A percentile compares a stretch with the other conserved stretches of the same genome.
These are phyloP conservation scores for Cynoglossus semilaevis DNA, from an alignment of 2,113 vertebrate genomes.

Conservation along the genomic window DNA sequence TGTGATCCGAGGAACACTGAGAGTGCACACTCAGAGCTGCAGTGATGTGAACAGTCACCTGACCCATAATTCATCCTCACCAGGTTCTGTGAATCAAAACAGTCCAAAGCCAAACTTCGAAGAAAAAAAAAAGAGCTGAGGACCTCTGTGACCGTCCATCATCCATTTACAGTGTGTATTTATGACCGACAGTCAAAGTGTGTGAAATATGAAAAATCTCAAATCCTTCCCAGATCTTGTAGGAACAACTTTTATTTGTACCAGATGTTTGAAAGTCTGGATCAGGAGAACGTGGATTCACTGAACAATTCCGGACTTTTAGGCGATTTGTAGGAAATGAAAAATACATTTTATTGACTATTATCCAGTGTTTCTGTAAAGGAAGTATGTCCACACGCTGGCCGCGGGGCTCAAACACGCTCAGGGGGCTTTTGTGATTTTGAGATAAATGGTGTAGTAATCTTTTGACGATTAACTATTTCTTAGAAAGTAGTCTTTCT, in stretches of 20 bases:
- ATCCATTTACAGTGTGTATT: slow-evolving; percentile 2
- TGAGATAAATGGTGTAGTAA: no score
- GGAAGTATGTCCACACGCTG: no score
- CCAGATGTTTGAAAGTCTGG: slow-evolving; percentile 37
- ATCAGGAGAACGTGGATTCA: slow-evolving; percentile 1
- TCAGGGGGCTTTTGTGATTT: no score
- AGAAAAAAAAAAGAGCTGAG: not conserved
- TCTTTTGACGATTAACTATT: no score
- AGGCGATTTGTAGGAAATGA: no score
- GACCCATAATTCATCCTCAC: slow-evolving; percentile 11
- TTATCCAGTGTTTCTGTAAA: no score
- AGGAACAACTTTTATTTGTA: slow-evolving; percentile 17
- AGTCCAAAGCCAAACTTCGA: not conserved
- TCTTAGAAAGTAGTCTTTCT: no score
- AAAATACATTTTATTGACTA: no score
- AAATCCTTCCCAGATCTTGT: slow-evolving; percentile 21
- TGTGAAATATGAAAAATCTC: slow-evolving; percentile 45
- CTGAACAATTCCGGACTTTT: not conserved
- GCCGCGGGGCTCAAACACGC: no score
- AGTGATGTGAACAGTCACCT: not conserved
- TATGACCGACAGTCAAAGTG: slow-evolving; percentile 26
- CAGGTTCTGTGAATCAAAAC: not conserved
- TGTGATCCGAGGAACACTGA: not conserved
- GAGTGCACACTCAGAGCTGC: not conserved
- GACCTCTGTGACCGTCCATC: not conserved